Evolutionary conservation across 2,888 invertebrate species (phyloP).

Genomic region (Physocephala rufipes): DNA sequence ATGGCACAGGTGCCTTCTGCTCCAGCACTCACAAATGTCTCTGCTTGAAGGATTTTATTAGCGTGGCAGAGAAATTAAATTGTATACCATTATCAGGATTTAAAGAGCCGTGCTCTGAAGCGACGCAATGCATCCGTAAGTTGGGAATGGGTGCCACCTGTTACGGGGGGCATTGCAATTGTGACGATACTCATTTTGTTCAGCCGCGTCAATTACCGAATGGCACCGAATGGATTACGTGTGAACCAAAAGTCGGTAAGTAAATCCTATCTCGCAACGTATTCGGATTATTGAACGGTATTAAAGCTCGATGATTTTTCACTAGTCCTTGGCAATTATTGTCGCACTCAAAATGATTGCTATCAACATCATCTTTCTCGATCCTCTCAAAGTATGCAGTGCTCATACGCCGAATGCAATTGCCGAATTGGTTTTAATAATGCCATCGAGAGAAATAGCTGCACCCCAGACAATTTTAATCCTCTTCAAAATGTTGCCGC

Average conservation of each 20-base stretch:
- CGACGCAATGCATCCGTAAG: slow-evolving; percentile 47
- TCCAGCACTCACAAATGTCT: slow-evolving; percentile 41
- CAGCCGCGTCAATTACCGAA: slow-evolving; percentile 33
- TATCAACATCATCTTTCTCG: slow-evolving; percentile 45
- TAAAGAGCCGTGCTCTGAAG: slow-evolving; percentile 46
- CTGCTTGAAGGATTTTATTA: slow-evolving; percentile 44
- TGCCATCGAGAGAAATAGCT: slow-evolving; percentile 42
- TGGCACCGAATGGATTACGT: slow-evolving; percentile 37
- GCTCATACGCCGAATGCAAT: slow-evolving; percentile 51
- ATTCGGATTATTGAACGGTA: too few species aligned
- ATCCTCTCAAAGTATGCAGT: slow-evolving; percentile 48
- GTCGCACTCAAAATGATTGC: slow-evolving; percentile 49
- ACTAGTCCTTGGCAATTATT: slow-evolving; percentile 49
- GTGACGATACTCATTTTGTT: slow-evolving; percentile 47
- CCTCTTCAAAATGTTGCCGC: not conserved
- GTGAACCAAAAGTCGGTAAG: slow-evolving; percentile 38
- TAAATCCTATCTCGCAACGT: not conserved
- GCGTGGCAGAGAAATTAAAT: slow-evolving; percentile 34
- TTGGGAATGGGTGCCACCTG: slow-evolving; percentile 51
- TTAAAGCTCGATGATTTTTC: not conserved
- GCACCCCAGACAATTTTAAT: slow-evolving; percentile 19
- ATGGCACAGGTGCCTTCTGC: slow-evolving; percentile 35
- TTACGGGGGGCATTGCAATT: slow-evolving; percentile 46
- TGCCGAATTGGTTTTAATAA: slow-evolving; percentile 47
- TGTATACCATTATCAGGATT: slow-evolving; percentile 47